Evolutionary conservation across 2,888 invertebrate genomes (phyloP).

Genomic region (Crocallis elinguaria): DNA sequence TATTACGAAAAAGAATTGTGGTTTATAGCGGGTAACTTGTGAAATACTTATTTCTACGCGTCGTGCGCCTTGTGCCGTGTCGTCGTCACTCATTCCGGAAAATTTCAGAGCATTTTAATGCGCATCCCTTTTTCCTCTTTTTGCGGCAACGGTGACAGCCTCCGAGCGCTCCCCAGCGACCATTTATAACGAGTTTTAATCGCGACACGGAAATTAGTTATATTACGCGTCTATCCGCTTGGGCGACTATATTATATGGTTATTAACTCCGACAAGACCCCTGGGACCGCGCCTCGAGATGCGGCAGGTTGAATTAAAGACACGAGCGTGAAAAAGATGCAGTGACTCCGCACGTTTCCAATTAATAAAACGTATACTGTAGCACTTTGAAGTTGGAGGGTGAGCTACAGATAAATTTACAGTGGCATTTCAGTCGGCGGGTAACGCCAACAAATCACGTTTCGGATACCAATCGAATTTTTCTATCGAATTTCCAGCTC

Average conservation of each 20-base stretch:
- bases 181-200: slow-evolving; percentile 74
- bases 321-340: slow-evolving; percentile 35
- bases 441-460: slow-evolving; percentile 52
- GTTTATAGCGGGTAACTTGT: slow-evolving; percentile 21
- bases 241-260: slow-evolving; percentile 58
- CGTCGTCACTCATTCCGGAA: slow-evolving; percentile 42
- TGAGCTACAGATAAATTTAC: slow-evolving; percentile 32
- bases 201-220: slow-evolving; percentile 70
- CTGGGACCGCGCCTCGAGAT: slow-evolving; percentile 42
- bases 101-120: slow-evolving; percentile 62
- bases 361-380: slow-evolving; percentile 40
- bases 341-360: slow-evolving; percentile 31
- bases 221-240: slow-evolving; percentile 59
- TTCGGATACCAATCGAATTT: slow-evolving; percentile 61
- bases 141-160: slow-evolving; percentile 68
- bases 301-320: slow-evolving; percentile 44
- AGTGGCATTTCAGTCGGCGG: slow-evolving; percentile 25
- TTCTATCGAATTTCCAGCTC: slow-evolving; percentile 59
- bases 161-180: slow-evolving; percentile 53
- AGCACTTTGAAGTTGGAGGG: slow-evolving; percentile 23
- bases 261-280: slow-evolving; percentile 57
- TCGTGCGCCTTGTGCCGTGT: slow-evolving; percentile 18
- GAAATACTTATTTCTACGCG: slow-evolving; percentile 22
- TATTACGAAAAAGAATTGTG: slow-evolving; percentile 23
- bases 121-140: slow-evolving; percentile 58